A percentile compares a stretch with the other conserved stretches of the same genome.
Evolutionary conservation across 2,888 invertebrate species (phyloP).

Genomic region (Meta bourneti): DNA sequence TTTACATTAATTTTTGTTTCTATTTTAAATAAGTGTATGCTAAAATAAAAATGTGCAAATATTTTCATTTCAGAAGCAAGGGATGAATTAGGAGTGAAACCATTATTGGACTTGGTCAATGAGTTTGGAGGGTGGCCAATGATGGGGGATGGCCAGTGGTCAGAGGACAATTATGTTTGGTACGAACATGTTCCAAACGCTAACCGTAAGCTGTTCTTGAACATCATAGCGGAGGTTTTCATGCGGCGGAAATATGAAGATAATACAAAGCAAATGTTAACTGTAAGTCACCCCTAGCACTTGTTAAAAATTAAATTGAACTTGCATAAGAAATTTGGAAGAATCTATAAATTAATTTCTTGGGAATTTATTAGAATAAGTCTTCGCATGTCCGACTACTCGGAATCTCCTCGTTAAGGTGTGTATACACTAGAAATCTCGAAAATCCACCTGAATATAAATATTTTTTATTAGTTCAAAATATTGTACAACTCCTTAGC

Average conservation of each 20-base stretch:
- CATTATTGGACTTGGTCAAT: slow-evolving; percentile 14
- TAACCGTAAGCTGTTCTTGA: slow-evolving; percentile 10
- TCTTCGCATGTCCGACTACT: too few species aligned
- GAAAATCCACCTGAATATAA: too few species aligned
- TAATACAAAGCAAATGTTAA: not conserved
- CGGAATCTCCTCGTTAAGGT: too few species aligned
- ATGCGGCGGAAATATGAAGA: not conserved
- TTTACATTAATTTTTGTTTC: not conserved
- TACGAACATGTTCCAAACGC: slow-evolving; percentile 32
- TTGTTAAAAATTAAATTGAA: not conserved
- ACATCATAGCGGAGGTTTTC: not conserved
- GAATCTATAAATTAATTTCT: not conserved
- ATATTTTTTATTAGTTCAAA: too few species aligned
- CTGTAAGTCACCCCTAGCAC: slow-evolving; percentile 13
- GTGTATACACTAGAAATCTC: too few species aligned
- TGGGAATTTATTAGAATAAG: too few species aligned
- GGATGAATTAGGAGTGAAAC: not conserved
- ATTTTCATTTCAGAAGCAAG: slow-evolving; percentile 53
- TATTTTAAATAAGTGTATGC: not conserved
- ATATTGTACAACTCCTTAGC: too few species aligned
- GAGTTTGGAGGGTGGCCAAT: slow-evolving; percentile 67
- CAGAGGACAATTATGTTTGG: slow-evolving; percentile 44
- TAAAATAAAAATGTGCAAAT: too few species aligned
- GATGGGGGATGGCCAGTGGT: slow-evolving; percentile 47
- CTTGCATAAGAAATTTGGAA: not conserved